Evolutionary conservation across 2,888 invertebrate species (phyloP).

Genomic region (Homarus gammarus): DNA sequence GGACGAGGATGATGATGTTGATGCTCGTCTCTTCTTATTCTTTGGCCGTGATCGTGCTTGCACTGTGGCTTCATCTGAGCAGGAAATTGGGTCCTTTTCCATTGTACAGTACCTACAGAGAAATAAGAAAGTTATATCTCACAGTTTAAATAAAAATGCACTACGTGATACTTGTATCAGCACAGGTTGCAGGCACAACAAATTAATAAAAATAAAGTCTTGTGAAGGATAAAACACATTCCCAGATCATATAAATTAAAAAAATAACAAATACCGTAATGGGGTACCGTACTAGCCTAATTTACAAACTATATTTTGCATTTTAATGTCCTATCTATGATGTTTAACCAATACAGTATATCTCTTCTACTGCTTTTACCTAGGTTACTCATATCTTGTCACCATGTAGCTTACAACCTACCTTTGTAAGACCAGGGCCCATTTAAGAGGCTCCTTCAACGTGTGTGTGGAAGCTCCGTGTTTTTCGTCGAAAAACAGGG

Average conservation of each 20-base stretch:
- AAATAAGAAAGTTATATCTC: neutral
- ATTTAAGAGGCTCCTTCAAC: no score
- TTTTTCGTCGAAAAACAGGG: no score
- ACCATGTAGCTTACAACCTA: no score
- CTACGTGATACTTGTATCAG: neutral
- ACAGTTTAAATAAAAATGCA: neutral
- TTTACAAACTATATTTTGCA: no score
- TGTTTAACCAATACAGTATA: no score
- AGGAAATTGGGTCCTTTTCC: slow-evolving; percentile 57
- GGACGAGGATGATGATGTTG: slow-evolving; percentile 54
- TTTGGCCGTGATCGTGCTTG: slow-evolving; percentile 50
- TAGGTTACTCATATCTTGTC: no score
- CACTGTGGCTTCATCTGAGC: slow-evolving; percentile 47
- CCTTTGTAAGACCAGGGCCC: no score
- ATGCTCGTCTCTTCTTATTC: slow-evolving; percentile 53
- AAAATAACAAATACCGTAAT: no score
- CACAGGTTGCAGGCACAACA: neutral
- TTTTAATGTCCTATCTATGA: no score
- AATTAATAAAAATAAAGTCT: neutral
- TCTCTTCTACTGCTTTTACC: no score
- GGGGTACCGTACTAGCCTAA: no score
- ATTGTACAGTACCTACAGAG: neutral
- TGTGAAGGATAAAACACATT: neutral
- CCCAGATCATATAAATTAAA: neutral
- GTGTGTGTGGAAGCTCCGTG: no score